Evolutionary conservation across 2,797 vertebrate species (phyloP).

Genomic region (Huso huso): DNA sequence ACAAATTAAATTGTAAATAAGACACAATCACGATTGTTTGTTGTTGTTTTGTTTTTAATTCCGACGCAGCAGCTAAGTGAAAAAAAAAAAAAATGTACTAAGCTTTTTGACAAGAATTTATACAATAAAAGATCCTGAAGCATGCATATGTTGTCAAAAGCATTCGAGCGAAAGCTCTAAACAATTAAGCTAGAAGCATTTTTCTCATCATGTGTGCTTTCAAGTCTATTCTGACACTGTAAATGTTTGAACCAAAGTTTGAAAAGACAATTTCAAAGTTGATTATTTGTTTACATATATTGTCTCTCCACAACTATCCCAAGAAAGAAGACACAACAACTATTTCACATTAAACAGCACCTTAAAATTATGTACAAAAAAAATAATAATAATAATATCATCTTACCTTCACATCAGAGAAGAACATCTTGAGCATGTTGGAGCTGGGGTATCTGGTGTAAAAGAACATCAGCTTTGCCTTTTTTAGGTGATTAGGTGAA

Average conservation of each 20-base stretch:
- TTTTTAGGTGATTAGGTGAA: slow-evolving; percentile 97
- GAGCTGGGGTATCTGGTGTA: slow-evolving; percentile 96
- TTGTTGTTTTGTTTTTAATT: slow-evolving; percentile 49
- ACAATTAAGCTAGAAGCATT: neutral
- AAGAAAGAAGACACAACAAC: too few relatives aligned
- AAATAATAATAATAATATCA: neutral
- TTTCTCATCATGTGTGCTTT: neutral
- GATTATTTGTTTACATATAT: too few relatives aligned
- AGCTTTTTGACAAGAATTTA: neutral
- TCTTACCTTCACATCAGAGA: slow-evolving; percentile 97
- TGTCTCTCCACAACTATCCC: too few relatives aligned
- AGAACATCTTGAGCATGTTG: slow-evolving; percentile 98
- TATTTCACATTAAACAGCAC: too few relatives aligned
- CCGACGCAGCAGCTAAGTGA: too few relatives aligned
- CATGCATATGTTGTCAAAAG: neutral
- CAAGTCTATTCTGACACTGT: neutral
- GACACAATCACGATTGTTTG: slow-evolving; percentile 84
- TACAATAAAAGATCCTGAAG: slow-evolving; percentile 16
- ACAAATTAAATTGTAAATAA: slow-evolving; percentile 86
- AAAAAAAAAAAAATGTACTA: too few relatives aligned
- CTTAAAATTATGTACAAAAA: too few relatives aligned
- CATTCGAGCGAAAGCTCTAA: neutral
- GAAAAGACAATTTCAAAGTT: too few relatives aligned
- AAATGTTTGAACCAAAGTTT: too few relatives aligned
- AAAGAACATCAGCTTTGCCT: slow-evolving; percentile 99